phyloP scores from a whole-genome alignment of 2,113 vertebrate species.

The Canis aureus region DNA sequence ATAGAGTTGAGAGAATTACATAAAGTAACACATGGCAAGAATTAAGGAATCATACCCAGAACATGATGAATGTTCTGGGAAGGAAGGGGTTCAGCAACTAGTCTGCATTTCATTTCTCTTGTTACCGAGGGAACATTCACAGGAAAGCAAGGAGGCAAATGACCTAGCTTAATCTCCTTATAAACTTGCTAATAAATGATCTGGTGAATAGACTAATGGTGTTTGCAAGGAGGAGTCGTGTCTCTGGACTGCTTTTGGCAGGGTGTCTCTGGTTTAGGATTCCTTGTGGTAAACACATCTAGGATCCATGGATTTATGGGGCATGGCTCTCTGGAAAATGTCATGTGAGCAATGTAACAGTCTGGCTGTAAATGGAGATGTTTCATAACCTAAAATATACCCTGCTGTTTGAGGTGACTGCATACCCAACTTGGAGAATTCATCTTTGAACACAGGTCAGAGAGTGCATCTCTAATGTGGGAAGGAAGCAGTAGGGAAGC shows the following conservation, averaged over 20 bases:
- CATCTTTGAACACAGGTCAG: neutral
- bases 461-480: neutral
- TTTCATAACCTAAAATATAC: neutral
- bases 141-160: neutral
- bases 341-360: neutral
- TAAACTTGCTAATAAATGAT: conserved; percentile 32
- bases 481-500: neutral
- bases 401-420: neutral
- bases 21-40: neutral
- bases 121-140: neutral
- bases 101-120: neutral
- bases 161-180: neutral
- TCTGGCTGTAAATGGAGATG: conserved; percentile 34
- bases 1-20: neutral
- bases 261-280: conserved; percentile 11
- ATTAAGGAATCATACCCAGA: neutral
- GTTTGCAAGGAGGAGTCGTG: neutral
- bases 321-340: neutral
- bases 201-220: conserved; percentile 8
- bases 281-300: conserved; percentile 40
- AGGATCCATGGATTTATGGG: neutral
- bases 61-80: neutral
- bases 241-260: conserved; percentile 23
- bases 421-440: neutral
- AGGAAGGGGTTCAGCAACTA: neutral